Percentiles rank a stretch among this genome's conserved stretches.
These are phyloP conservation scores for Octonoba sinensis DNA, from an alignment of 2,888 invertebrate genomes.

Conservation along the genomic window DNA sequence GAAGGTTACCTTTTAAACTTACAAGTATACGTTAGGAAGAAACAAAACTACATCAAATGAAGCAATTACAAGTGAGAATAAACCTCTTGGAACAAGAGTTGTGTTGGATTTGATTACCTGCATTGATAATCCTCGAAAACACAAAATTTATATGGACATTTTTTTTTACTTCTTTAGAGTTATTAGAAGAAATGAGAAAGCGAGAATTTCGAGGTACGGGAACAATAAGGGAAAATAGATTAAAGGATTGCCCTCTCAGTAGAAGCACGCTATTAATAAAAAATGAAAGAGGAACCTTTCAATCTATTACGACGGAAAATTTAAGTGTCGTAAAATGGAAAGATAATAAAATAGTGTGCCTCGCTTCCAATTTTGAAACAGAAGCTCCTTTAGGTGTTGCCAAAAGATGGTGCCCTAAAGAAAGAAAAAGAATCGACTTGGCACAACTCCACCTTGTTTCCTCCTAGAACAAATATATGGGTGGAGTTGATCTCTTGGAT, in stretches of 20 bases:
- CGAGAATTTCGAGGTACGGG: slow-evolving; percentile 1
- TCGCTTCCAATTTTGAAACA: slow-evolving; percentile 11
- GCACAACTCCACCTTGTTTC: not conserved
- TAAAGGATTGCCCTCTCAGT: not conserved
- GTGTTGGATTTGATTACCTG: slow-evolving; percentile 9
- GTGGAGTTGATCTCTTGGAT: not conserved
- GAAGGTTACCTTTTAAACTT: slow-evolving; percentile 7
- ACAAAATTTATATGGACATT: slow-evolving; percentile 6
- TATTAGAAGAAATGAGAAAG: slow-evolving; percentile 10
- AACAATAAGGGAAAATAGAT: slow-evolving; percentile 1
- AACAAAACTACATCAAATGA: slow-evolving; percentile 1
- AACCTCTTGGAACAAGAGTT: slow-evolving; percentile 4
- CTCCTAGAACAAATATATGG: not conserved
- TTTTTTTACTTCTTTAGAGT: slow-evolving; percentile 7
- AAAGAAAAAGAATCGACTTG: slow-evolving; percentile 10
- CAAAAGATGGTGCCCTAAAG: not conserved
- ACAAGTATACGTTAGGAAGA: not conserved
- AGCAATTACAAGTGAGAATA: not conserved
- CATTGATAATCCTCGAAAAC: slow-evolving; percentile 1
- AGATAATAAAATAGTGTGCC: slow-evolving; percentile 8
- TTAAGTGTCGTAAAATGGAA: slow-evolving; percentile 8
- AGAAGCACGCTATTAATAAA: not conserved
- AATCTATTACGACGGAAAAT: not conserved
- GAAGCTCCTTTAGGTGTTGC: not conserved
- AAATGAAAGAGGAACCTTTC: not conserved